Evolutionary conservation across 2,113 vertebrate species (phyloP).

Genomic region (Gambusia holbrooki): DNA sequence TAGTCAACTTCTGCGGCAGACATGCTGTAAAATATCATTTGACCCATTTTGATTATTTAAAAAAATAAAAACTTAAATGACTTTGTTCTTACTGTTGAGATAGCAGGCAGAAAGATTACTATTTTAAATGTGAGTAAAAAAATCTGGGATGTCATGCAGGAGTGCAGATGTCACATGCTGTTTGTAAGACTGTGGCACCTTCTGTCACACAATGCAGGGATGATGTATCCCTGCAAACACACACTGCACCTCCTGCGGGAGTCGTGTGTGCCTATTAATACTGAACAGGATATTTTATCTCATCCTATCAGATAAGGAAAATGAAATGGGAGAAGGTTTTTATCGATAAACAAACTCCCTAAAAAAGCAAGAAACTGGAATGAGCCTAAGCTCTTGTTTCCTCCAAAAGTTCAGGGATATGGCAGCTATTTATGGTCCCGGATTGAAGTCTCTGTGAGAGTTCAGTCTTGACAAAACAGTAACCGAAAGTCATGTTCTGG

Average conservation of each 20-base stretch:
- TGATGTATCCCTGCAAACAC: slow-evolving; percentile 9
- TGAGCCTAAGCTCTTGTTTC: neutral
- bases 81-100: neutral
- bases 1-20: neutral
- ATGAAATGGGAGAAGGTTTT: slow-evolving; percentile 20
- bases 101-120: no score
- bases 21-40: neutral
- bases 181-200: neutral
- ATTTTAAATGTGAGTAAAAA: neutral
- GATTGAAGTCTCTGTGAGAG: neutral
- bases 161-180: neutral
- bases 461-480: neutral
- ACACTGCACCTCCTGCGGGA: slow-evolving; percentile 6
- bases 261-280: slow-evolving; percentile 11
- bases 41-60: neutral
- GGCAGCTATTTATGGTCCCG: slow-evolving; percentile 12
- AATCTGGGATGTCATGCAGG: neutral
- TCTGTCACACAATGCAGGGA: neutral
- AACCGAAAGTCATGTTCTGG: neutral
- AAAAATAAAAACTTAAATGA: neutral
- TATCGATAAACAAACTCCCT: neutral
- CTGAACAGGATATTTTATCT: slow-evolving; percentile 29
- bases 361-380: neutral
- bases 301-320: slow-evolving; percentile 8
- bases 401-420: neutral